Conservation (phyloP, 2,888 invertebrate genomes). For the Ceraclea dissimilis region DNA sequence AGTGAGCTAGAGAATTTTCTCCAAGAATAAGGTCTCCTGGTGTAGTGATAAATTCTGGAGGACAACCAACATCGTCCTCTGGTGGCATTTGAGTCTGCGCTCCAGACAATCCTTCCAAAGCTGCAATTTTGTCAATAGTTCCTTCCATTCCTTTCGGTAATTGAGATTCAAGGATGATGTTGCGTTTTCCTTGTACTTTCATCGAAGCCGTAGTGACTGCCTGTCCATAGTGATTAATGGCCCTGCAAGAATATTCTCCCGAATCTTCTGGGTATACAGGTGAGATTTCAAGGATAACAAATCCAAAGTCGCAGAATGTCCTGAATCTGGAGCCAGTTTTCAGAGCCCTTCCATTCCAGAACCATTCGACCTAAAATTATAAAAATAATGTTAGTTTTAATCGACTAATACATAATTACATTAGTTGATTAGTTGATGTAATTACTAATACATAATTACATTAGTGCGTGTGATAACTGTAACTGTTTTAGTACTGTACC, state of each 20-base stretch:
- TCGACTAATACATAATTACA: background rate
- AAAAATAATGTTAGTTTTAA: slow-evolving; percentile 6
- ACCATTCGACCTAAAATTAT: slow-evolving; percentile 73
- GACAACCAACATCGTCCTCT: slow-evolving; percentile 77
- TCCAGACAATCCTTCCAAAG: slow-evolving; percentile 77
- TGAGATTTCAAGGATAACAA: slow-evolving; percentile 93
- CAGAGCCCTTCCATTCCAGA: slow-evolving; percentile 85
- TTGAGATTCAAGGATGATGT: slow-evolving; percentile 86
- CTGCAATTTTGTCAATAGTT: slow-evolving; percentile 88
- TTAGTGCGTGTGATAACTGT: too few relatives aligned
- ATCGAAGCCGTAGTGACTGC: slow-evolving; percentile 84
- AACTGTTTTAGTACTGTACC: slow-evolving; percentile 29
- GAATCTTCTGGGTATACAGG: slow-evolving; percentile 96
- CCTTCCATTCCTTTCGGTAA: slow-evolving; percentile 89
- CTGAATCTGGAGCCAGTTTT: slow-evolving; percentile 88
- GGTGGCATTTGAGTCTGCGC: slow-evolving; percentile 58
- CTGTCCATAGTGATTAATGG: slow-evolving; percentile 82
- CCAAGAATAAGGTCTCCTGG: slow-evolving; percentile 75
- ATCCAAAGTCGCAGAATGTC: slow-evolving; percentile 96
- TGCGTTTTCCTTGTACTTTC: slow-evolving; percentile 87
- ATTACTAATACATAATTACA: too few relatives aligned
- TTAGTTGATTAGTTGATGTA: too few relatives aligned
- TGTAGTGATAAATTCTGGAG: slow-evolving; percentile 84
- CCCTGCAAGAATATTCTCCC: slow-evolving; percentile 85
- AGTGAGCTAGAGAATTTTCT: slow-evolving; percentile 87